These are phyloP conservation scores for Cromileptes altivelis DNA, from an alignment of 2,113 vertebrate species.

Conservation along the genomic window DNA sequence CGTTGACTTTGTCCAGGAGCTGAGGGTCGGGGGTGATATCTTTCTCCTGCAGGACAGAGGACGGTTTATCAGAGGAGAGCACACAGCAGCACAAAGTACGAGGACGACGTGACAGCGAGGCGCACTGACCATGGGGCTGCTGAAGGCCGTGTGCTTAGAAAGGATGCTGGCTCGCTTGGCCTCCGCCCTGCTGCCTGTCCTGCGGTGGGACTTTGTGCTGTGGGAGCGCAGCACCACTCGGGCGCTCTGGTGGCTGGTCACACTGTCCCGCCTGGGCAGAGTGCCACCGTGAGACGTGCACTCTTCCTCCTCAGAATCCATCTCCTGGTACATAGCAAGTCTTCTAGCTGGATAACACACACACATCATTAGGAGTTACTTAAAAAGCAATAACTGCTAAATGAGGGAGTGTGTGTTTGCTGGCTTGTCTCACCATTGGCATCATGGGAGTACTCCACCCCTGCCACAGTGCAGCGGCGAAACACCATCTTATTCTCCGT, in stretches of 20 bases:
- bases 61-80: conserved; percentile 21
- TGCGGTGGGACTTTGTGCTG: conserved; percentile 93
- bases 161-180: conserved; percentile 94
- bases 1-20: conserved; percentile 93
- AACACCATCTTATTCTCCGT: conserved; percentile 99
- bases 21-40: conserved; percentile 95
- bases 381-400: not conserved
- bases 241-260: conserved; percentile 90
- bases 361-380: conserved; percentile 4
- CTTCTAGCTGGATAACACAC: conserved; percentile 85
- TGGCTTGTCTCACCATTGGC: conserved; percentile 90
- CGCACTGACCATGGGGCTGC: conserved; percentile 95
- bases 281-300: conserved; percentile 85
- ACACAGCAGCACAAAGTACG: not conserved
- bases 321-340: conserved; percentile 95
- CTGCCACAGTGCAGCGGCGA: conserved; percentile 95
- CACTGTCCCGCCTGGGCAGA: conserved; percentile 88
- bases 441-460: conserved; percentile 97
- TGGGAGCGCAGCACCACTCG: conserved; percentile 89
- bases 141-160: conserved; percentile 96
- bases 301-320: conserved; percentile 95
- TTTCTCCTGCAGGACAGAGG: conserved; percentile 88
- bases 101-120: not conserved
- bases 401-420: not conserved
- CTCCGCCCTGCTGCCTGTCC: conserved; percentile 92